Evolutionary conservation across 2,113 vertebrate genomes (phyloP).

Genomic region (Apus apus): DNA sequence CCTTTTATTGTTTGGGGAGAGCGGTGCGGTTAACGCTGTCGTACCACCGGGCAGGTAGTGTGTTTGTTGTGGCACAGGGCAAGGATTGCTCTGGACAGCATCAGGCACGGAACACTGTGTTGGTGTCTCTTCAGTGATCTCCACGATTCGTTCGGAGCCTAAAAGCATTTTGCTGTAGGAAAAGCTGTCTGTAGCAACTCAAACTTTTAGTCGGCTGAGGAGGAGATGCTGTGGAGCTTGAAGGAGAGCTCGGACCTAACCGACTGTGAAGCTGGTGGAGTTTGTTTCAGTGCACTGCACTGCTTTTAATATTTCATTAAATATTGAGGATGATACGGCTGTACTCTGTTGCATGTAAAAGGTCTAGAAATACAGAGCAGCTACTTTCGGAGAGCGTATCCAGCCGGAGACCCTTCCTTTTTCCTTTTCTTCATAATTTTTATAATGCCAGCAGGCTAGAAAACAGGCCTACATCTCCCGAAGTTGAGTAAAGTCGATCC

Average conservation of each 20-base stretch:
- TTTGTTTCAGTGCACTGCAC: constrained; percentile 20
- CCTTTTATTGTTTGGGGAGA: constrained; percentile 70
- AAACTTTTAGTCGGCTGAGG: constrained; percentile 70
- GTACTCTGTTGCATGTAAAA: neutral
- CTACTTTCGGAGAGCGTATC: neutral
- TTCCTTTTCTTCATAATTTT: neutral
- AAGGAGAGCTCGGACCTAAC: neutral
- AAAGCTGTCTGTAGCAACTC: constrained; percentile 4
- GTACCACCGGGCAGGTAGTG: constrained; percentile 41
- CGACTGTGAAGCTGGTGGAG: constrained; percentile 31
- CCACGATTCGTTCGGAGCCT: neutral
- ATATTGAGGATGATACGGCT: neutral
- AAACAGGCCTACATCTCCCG: constrained; percentile 22
- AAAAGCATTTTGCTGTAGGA: neutral
- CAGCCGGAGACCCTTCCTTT: fast-evolving
- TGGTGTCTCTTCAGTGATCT: neutral
- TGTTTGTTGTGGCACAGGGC: neutral
- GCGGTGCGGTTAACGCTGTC: neutral
- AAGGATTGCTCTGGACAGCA: constrained; percentile 8
- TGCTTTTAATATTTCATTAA: constrained; percentile 43
- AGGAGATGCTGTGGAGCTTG: constrained; percentile 29
- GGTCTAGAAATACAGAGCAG: neutral
- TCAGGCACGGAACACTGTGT: neutral
- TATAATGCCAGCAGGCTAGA: neutral
- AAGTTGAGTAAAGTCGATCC: neutral